Evolutionary conservation across 1,140 invertebrate species (phyloP).

Genomic region (Tribolium castaneum): DNA sequence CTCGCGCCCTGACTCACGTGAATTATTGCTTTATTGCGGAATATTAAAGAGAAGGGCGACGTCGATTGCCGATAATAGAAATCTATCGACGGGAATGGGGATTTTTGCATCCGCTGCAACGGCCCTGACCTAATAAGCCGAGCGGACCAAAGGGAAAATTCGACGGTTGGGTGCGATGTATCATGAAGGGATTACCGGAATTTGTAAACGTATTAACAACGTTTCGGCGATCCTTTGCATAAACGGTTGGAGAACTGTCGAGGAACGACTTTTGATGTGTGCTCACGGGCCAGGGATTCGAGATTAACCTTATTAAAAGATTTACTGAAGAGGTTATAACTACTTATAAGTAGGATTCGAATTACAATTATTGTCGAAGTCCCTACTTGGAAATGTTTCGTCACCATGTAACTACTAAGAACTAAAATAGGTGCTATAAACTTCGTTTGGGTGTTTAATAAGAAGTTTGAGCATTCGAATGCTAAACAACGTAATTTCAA

Average conservation of each 20-base stretch:
- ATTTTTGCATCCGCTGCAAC: neutral
- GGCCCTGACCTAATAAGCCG: neutral
- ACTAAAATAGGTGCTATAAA: too few species aligned
- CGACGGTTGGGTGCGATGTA: neutral
- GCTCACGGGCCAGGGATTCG: neutral
- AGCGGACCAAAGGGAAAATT: neutral
- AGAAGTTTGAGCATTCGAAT: too few species aligned
- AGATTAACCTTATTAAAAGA: neutral
- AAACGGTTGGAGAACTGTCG: neutral
- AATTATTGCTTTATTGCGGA: constrained; percentile 35
- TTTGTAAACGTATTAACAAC: neutral
- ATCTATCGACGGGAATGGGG: neutral
- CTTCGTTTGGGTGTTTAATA: too few species aligned
- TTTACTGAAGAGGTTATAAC: neutral
- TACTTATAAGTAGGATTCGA: too few species aligned
- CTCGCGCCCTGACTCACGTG: constrained; percentile 25
- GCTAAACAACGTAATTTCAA: too few species aligned
- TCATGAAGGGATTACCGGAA: neutral
- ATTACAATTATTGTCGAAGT: too few species aligned
- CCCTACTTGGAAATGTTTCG: too few species aligned
- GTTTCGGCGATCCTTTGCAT: neutral
- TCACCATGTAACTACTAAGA: too few species aligned
- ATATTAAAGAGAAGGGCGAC: constrained; percentile 35
- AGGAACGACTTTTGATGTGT: neutral
- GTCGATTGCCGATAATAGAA: constrained; percentile 29